Percentiles rank a stretch among this genome's conserved stretches.
These are phyloP conservation scores for Parotia lawesii DNA, from an alignment of 2,113 vertebrate species.

Conservation along the genomic window DNA sequence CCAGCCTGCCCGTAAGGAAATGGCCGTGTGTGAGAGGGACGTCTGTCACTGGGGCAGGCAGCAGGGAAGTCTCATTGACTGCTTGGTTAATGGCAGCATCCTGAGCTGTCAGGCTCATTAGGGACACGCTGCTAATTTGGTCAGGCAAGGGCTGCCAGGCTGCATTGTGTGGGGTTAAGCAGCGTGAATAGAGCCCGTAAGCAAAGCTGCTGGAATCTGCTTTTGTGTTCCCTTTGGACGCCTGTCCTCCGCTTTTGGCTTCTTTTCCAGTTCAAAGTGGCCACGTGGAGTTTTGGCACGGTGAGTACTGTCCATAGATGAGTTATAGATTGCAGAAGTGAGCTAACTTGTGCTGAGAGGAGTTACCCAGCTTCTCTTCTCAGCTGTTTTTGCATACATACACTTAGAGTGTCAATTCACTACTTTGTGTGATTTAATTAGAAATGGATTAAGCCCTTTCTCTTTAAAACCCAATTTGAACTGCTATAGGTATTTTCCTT, in stretches of 20 bases:
- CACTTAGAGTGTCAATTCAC: not conserved
- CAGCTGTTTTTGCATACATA: not conserved
- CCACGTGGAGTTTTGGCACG: conserved; percentile 36
- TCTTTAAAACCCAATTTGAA: not conserved
- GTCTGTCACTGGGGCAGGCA: not conserved
- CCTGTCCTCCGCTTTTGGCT: not conserved
- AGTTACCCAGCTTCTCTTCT: not conserved
- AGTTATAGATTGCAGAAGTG: not conserved
- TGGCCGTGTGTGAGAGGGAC: not conserved
- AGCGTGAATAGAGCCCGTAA: conserved; percentile 6
- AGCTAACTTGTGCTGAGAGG: not conserved
- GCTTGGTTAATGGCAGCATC: not conserved
- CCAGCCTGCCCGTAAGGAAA: not conserved
- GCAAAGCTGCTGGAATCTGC: conserved; percentile 46
- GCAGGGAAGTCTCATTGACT: not conserved
- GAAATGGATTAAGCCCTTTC: conserved; percentile 4
- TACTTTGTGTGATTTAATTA: not conserved
- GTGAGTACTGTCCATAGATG: not conserved
- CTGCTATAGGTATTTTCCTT: not conserved
- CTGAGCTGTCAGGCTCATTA: conserved; percentile 26
- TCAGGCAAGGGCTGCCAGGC: conserved; percentile 27
- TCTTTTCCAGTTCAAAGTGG: not conserved
- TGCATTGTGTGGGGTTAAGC: conserved; percentile 39
- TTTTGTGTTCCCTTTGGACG: not conserved
- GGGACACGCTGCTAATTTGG: conserved; percentile 5